phyloP scores from a whole-genome alignment of 1,140 invertebrate species.

The Drosophila nannoptera region DNA sequence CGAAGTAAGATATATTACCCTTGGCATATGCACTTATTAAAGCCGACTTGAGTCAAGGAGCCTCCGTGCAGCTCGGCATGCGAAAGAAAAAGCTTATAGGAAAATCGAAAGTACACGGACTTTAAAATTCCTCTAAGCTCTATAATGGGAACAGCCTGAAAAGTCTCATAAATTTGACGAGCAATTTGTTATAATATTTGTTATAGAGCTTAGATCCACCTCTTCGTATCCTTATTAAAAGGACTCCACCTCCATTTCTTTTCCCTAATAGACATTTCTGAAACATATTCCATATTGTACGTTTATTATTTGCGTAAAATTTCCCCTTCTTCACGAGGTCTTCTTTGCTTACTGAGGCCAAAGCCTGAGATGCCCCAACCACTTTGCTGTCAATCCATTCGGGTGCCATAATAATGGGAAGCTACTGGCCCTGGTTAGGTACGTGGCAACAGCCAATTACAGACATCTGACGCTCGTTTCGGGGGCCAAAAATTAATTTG shows the following conservation, averaged over 20 bases:
- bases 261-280: neutral
- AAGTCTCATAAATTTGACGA: too few species aligned
- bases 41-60: neutral
- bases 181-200: too few species aligned
- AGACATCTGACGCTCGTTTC: conserved; percentile 62
- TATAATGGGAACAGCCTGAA: too few species aligned
- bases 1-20: neutral
- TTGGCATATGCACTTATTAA: conserved; percentile 9
- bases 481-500: conserved; percentile 68
- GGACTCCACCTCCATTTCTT: too few species aligned
- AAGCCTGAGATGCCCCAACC: neutral
- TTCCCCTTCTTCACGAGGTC: neutral
- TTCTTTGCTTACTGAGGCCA: neutral
- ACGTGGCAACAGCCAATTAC: conserved; percentile 65
- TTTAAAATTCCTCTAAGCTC: too few species aligned
- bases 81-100: neutral
- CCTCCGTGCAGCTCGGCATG: neutral
- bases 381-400: conserved; percentile 49
- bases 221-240: too few species aligned
- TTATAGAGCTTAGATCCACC: too few species aligned
- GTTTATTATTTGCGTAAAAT: neutral
- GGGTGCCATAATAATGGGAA: conserved; percentile 18
- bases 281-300: neutral
- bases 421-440: conserved; percentile 19
- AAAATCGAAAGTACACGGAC: neutral